Conservation (phyloP, 2,888 invertebrate genomes). For the Selenia dentaria region DNA sequence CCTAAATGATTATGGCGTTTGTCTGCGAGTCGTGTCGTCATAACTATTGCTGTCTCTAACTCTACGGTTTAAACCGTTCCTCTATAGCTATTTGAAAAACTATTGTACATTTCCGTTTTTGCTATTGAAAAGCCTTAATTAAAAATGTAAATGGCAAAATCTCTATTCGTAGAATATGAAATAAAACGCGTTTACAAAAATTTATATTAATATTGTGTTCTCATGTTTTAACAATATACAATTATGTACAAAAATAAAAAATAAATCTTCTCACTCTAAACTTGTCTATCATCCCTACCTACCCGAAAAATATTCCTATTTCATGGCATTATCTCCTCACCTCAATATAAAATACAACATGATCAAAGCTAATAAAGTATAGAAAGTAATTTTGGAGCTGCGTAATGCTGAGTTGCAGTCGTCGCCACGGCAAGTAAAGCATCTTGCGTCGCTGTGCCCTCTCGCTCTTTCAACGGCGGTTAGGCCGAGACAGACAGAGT, state of each 20-base stretch:
- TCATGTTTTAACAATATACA: slow-evolving; percentile 6
- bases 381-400: slow-evolving; percentile 1
- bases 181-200: too few species aligned
- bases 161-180: too few species aligned
- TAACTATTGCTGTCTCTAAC: too few species aligned
- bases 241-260: slow-evolving; percentile 17
- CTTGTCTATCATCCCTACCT: not conserved
- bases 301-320: slow-evolving; percentile 1
- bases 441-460: slow-evolving; percentile 76
- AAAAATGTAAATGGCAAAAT: too few species aligned
- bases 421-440: slow-evolving; percentile 66
- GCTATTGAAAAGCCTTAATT: too few species aligned
- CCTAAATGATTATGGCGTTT: too few species aligned
- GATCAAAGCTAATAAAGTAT: slow-evolving; percentile 34
- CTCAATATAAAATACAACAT: slow-evolving; percentile 56
- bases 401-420: slow-evolving; percentile 64
- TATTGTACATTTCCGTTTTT: too few species aligned
- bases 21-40: too few species aligned
- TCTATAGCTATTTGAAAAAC: too few species aligned
- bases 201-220: slow-evolving; percentile 5
- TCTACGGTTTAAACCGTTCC: too few species aligned
- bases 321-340: slow-evolving; percentile 36
- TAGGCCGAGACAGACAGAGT: slow-evolving; percentile 70
- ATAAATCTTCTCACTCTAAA: slow-evolving; percentile 13
- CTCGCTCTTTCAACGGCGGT: slow-evolving; percentile 70